phyloP scores from a whole-genome alignment of 1,140 invertebrate genomes.

The Penaeus vannamei region DNA sequence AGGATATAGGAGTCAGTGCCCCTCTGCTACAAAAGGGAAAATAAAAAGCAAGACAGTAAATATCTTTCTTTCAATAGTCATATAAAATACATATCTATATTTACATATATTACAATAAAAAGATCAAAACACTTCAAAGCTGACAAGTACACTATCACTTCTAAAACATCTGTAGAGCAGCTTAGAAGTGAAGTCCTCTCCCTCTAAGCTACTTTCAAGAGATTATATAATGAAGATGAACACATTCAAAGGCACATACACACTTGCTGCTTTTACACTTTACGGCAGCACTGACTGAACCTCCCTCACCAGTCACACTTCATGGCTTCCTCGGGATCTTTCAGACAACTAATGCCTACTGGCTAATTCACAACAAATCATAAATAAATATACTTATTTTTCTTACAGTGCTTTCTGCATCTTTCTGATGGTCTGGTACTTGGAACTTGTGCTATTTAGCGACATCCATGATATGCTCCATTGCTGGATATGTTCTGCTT shows the following conservation, averaged over 20 bases:
- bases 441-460: too few relatives aligned
- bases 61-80: constrained; percentile 21
- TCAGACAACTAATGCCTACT: too few relatives aligned
- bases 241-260: constrained; percentile 30
- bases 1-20: not conserved
- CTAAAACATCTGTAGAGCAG: too few relatives aligned
- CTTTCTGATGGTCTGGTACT: too few relatives aligned
- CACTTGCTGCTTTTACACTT: not conserved
- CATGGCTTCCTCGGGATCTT: not conserved
- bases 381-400: too few relatives aligned
- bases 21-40: not conserved
- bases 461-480: too few relatives aligned
- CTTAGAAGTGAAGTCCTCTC: too few relatives aligned
- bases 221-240: constrained; percentile 14
- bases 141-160: not conserved
- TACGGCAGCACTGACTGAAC: not conserved
- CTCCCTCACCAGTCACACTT: not conserved
- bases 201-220: not conserved
- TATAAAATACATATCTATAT: constrained; percentile 43
- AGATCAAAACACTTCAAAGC: not conserved
- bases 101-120: constrained; percentile 34
- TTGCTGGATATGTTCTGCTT: too few relatives aligned
- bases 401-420: too few relatives aligned
- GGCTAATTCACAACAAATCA: too few relatives aligned
- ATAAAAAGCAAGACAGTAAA: not conserved